Conservation (phyloP, 2,113 vertebrate species). For the Dasypus novemcinctus region DNA sequence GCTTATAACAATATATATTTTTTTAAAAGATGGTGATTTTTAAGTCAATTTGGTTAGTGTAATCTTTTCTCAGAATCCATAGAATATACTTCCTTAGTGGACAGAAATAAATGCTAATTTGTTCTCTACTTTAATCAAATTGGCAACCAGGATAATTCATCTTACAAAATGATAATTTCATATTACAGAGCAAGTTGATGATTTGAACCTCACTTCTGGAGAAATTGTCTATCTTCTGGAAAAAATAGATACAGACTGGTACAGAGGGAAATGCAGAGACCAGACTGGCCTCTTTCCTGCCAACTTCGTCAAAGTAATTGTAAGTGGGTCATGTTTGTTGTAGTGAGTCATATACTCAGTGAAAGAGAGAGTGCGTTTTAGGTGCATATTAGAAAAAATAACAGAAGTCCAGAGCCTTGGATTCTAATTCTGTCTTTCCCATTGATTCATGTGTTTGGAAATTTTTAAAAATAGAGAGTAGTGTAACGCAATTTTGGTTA, state of each 20-base stretch:
- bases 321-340: slow-evolving; percentile 81
- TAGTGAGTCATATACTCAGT: not conserved
- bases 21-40: not conserved
- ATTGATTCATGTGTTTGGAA: not conserved
- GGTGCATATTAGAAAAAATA: not conserved
- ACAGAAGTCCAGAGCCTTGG: not conserved
- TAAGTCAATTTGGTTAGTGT: not conserved
- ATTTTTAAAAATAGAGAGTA: not conserved
- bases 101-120: slow-evolving; percentile 32
- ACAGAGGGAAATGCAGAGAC: slow-evolving; percentile 89
- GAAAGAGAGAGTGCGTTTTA: slow-evolving; percentile 8
- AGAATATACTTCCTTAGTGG: not conserved
- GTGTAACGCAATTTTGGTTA: not conserved
- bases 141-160: slow-evolving; percentile 1
- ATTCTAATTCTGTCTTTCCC: not conserved
- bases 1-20: slow-evolving; percentile 11
- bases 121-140: slow-evolving; percentile 1
- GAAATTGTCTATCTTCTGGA: slow-evolving; percentile 91
- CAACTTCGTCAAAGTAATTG: slow-evolving; percentile 90
- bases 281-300: slow-evolving; percentile 91
- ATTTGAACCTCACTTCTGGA: slow-evolving; percentile 90
- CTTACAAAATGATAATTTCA: slow-evolving; percentile 38
- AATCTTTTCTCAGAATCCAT: not conserved
- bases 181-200: slow-evolving; percentile 89
- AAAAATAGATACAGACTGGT: slow-evolving; percentile 93